phyloP scores from a whole-genome alignment of 2,888 invertebrate genomes.

The Scaptomyza cyrtandrae region DNA sequence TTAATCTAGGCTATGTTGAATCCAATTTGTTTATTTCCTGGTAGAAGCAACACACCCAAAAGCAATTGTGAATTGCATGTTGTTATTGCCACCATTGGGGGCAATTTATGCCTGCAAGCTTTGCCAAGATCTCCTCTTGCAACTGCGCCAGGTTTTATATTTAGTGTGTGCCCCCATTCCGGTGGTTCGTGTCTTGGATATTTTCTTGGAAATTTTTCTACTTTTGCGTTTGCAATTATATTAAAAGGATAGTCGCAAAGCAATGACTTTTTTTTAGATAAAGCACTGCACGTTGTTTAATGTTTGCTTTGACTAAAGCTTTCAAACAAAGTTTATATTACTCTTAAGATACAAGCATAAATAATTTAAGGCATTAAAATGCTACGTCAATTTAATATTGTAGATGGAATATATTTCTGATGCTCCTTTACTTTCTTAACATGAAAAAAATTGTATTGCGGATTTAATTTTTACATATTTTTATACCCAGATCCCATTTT shows the following conservation, averaged over 20 bases:
- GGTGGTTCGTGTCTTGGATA: slow-evolving; percentile 37
- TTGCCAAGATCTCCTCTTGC: slow-evolving; percentile 11
- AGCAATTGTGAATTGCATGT: slow-evolving; percentile 30
- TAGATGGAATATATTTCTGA: too few species aligned
- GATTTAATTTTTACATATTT: too few species aligned
- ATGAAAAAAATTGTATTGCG: too few species aligned
- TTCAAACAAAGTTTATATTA: too few species aligned
- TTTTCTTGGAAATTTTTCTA: slow-evolving; percentile 34
- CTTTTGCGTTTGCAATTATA: slow-evolving; percentile 36
- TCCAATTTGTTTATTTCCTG: slow-evolving; percentile 53
- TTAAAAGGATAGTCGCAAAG: slow-evolving; percentile 1
- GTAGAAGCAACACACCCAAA: slow-evolving; percentile 22
- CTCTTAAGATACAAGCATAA: too few species aligned
- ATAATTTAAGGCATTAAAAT: too few species aligned
- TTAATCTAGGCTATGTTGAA: slow-evolving; percentile 40
- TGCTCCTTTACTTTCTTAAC: too few species aligned
- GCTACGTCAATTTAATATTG: too few species aligned
- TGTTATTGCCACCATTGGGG: slow-evolving; percentile 47
- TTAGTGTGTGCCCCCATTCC: slow-evolving; percentile 41
- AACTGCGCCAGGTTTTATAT: slow-evolving; percentile 38
- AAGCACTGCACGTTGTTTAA: not conserved
- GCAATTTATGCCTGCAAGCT: slow-evolving; percentile 50
- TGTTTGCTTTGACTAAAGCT: too few species aligned
- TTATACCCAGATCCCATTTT: too few species aligned
- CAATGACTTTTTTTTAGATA: not conserved